These are phyloP conservation scores for Lemur catta DNA, from an alignment of 2,797 vertebrate species.

Conservation along the genomic window DNA sequence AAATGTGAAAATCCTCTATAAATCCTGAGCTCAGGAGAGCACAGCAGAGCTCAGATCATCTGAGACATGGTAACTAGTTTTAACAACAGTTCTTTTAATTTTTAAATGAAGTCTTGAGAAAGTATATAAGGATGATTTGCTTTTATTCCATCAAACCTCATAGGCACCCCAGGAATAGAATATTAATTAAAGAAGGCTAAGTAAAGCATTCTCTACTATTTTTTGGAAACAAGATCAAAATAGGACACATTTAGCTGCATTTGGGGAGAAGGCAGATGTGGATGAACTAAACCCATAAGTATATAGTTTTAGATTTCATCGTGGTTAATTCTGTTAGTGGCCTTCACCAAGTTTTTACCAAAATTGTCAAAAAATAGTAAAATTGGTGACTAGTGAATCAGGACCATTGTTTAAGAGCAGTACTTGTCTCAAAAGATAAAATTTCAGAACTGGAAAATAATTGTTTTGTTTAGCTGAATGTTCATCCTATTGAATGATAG, in stretches of 20 bases:
- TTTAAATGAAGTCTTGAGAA: slow-evolving; percentile 14
- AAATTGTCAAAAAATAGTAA: neutral
- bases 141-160: neutral
- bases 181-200: neutral
- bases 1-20: neutral
- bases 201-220: neutral
- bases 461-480: neutral
- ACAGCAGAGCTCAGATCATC: neutral
- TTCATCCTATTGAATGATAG: neutral
- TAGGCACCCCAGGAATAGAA: neutral
- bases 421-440: neutral
- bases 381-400: neutral
- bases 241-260: neutral
- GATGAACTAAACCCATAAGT: neutral
- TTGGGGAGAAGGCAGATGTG: neutral
- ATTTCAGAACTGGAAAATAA: neutral
- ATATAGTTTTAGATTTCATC: neutral
- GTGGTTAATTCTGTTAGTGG: neutral
- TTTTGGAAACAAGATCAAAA: neutral
- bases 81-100: neutral
- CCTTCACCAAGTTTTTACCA: neutral
- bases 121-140: neutral
- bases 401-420: neutral
- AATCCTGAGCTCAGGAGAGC: neutral
- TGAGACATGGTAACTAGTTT: neutral